Evolutionary conservation across 2,888 invertebrate genomes (phyloP).

Genomic region (Tineola bisselliella): DNA sequence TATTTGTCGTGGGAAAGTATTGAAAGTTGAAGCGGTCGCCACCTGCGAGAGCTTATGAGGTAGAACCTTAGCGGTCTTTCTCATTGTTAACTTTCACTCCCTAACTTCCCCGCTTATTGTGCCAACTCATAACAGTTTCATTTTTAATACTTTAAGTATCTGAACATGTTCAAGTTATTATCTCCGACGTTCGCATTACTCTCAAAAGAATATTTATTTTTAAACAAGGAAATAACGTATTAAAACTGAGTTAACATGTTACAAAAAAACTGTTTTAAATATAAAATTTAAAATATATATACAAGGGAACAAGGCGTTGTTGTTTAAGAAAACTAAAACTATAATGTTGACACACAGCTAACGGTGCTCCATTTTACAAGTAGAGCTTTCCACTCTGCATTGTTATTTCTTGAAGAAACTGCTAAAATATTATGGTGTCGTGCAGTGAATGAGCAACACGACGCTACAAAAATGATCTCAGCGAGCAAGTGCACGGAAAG

Average conservation of each 20-base stretch:
- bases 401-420: slow-evolving; percentile 56
- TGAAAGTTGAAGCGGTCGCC: slow-evolving; percentile 32
- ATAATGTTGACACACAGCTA: slow-evolving; percentile 41
- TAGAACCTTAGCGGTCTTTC: neutral
- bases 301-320: too few relatives aligned
- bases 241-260: too few relatives aligned
- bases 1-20: slow-evolving; percentile 32
- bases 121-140: slow-evolving; percentile 22
- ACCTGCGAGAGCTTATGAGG: slow-evolving; percentile 44
- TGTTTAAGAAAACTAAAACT: slow-evolving; percentile 9
- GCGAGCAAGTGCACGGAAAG: slow-evolving; percentile 25
- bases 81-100: slow-evolving; percentile 35
- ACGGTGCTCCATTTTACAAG: slow-evolving; percentile 40
- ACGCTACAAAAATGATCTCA: slow-evolving; percentile 42
- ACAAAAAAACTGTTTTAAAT: too few relatives aligned
- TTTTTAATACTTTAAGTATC: slow-evolving; percentile 23
- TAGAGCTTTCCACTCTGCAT: slow-evolving; percentile 44
- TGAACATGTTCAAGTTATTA: slow-evolving; percentile 23
- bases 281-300: too few relatives aligned
- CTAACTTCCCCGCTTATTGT: slow-evolving; percentile 38
- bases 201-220: neutral
- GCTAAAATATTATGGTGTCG: slow-evolving; percentile 54
- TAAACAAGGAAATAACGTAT: neutral
- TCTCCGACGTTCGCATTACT: neutral
- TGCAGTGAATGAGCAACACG: slow-evolving; percentile 32